A percentile compares a stretch with the other conserved stretches of the same genome.
Evolutionary conservation across 1,140 invertebrate species (phyloP).

Genomic region (Sinella curviseta): DNA sequence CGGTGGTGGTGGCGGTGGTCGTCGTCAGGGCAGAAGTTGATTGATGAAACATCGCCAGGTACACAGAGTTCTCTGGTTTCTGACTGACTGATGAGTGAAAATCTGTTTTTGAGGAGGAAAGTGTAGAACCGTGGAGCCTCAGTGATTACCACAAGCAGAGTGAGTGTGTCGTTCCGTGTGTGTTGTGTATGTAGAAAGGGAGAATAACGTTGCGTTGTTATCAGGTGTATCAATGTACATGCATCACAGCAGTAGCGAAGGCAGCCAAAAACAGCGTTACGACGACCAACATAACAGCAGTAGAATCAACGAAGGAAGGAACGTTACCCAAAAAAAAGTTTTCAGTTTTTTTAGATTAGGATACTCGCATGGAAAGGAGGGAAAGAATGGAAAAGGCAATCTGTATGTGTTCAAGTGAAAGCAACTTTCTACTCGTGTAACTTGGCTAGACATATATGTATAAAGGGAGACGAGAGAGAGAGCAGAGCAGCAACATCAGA

Average conservation of each 20-base stretch:
- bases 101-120: background rate
- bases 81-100: conserved; percentile 19
- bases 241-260: background rate
- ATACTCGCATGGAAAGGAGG: background rate
- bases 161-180: background rate
- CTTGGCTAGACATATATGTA: background rate
- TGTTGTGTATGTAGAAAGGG: background rate
- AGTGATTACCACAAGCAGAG: background rate
- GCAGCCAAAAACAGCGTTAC: too few species aligned
- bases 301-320: background rate
- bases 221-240: background rate
- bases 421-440: background rate
- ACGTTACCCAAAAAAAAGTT: background rate
- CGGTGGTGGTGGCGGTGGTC: background rate
- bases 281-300: too few species aligned
- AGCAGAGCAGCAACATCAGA: conserved; percentile 3
- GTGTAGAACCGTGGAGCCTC: background rate
- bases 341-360: background rate
- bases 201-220: background rate
- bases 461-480: background rate
- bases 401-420: background rate
- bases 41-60: conserved; percentile 20
- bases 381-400: background rate
- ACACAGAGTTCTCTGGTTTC: conserved; percentile 2
- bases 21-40: background rate